A percentile compares a stretch with the other conserved stretches of the same genome.
Conservation (phyloP, 1,140 invertebrate genomes). For the Periplaneta americana region DNA sequence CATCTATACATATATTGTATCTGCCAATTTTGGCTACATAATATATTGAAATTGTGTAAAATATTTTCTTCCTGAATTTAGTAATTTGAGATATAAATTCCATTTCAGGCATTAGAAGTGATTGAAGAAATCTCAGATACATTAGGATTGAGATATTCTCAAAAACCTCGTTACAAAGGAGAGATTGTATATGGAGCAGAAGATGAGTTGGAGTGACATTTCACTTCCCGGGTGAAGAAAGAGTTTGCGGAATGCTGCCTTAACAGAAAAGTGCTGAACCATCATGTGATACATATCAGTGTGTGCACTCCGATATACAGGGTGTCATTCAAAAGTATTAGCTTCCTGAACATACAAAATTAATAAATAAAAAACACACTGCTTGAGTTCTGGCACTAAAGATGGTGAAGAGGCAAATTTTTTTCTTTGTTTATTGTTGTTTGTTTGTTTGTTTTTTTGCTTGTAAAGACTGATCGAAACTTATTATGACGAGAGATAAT, state of each 20-base stretch:
- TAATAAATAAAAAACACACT: too few species aligned
- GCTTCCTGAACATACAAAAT: too few species aligned
- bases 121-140: conserved; percentile 64
- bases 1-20: too few species aligned
- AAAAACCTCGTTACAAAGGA: conserved; percentile 21
- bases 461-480: too few species aligned
- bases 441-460: too few species aligned
- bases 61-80: too few species aligned
- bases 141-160: conserved; percentile 67
- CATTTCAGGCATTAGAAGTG: conserved; percentile 52
- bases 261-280: background rate
- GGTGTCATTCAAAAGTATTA: background rate
- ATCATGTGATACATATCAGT: background rate
- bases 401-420: too few species aligned
- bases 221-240: background rate
- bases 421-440: too few species aligned
- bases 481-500: too few species aligned
- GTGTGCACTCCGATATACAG: background rate
- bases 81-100: background rate
- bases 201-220: conserved; percentile 22
- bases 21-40: too few species aligned
- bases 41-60: too few species aligned
- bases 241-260: background rate
- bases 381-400: too few species aligned
- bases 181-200: conserved; percentile 22